These are phyloP conservation scores for Mixornis gularis DNA, from an alignment of 2,113 vertebrate genomes.

Conservation along the genomic window DNA sequence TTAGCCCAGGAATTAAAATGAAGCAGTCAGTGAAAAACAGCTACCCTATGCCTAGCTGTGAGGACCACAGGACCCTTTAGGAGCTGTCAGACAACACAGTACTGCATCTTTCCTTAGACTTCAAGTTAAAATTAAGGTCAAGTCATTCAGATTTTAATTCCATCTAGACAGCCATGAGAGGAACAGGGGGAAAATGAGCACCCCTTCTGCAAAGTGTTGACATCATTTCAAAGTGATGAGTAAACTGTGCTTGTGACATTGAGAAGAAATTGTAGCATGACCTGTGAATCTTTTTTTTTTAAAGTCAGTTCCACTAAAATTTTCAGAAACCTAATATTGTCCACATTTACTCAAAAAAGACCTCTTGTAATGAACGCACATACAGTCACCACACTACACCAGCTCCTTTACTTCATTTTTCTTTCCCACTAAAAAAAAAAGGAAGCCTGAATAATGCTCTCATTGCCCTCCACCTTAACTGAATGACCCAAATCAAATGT, in stretches of 20 bases:
- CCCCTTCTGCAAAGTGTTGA: background rate
- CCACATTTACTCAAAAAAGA: background rate
- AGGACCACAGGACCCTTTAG: background rate
- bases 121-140: background rate
- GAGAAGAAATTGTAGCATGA: background rate
- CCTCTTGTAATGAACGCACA: background rate
- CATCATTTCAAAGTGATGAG: background rate
- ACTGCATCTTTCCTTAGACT: background rate
- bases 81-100: background rate
- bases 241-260: background rate
- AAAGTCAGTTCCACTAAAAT: background rate
- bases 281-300: background rate
- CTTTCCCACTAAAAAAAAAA: background rate
- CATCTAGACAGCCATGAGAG: background rate
- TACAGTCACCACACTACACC: no score
- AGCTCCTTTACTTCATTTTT: background rate
- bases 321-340: background rate
- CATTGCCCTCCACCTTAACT: background rate
- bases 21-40: background rate
- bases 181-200: fast-evolving
- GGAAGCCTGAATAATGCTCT: background rate
- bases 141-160: background rate
- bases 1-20: background rate
- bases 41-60: background rate
- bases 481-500: background rate